Percentiles rank a stretch among this genome's conserved stretches.
These are phyloP conservation scores for Phymorhynchus buccinoides DNA, from an alignment of 1,140 invertebrate species.

Conservation along the genomic window DNA sequence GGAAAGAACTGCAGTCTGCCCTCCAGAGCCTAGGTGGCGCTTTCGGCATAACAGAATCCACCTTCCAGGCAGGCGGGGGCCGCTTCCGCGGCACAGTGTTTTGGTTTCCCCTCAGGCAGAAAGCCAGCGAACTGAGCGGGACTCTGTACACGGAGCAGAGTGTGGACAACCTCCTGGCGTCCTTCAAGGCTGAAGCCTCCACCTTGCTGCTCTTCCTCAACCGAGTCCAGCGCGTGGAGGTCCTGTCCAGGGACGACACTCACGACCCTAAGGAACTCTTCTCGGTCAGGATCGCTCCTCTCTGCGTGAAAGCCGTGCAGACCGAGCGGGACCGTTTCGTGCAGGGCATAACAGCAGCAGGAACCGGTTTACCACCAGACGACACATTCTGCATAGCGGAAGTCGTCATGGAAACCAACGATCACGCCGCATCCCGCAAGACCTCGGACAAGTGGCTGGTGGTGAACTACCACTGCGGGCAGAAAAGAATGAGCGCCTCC, in stretches of 20 bases:
- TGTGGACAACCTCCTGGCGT: constrained; percentile 48
- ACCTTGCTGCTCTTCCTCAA: constrained; percentile 58
- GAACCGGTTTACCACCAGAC: neutral
- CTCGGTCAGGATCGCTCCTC: neutral
- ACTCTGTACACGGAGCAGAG: constrained; percentile 49
- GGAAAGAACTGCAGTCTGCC: constrained; percentile 36
- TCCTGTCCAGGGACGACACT: constrained; percentile 1
- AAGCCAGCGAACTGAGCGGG: constrained; percentile 44
- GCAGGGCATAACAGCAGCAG: neutral
- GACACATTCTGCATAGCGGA: neutral
- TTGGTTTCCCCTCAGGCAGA: constrained; percentile 57
- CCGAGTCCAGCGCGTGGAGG: constrained; percentile 34
- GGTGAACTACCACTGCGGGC: constrained; percentile 33
- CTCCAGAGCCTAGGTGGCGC: constrained; percentile 39
- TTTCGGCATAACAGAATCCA: constrained; percentile 43
- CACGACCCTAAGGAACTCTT: neutral
- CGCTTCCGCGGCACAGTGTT: constrained; percentile 58
- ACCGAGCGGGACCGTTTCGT: neutral
- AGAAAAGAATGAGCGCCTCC: neutral
- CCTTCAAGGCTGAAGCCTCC: constrained; percentile 49
- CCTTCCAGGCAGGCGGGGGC: constrained; percentile 28
- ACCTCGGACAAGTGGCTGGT: constrained; percentile 31
- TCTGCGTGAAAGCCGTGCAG: neutral
- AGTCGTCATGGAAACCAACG: constrained; percentile 4
- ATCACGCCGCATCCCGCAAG: neutral